A percentile compares a stretch with the other conserved stretches of the same genome.
Conservation (phyloP, 2,113 vertebrate genomes). For the Lichenostomus cassidix region DNA sequence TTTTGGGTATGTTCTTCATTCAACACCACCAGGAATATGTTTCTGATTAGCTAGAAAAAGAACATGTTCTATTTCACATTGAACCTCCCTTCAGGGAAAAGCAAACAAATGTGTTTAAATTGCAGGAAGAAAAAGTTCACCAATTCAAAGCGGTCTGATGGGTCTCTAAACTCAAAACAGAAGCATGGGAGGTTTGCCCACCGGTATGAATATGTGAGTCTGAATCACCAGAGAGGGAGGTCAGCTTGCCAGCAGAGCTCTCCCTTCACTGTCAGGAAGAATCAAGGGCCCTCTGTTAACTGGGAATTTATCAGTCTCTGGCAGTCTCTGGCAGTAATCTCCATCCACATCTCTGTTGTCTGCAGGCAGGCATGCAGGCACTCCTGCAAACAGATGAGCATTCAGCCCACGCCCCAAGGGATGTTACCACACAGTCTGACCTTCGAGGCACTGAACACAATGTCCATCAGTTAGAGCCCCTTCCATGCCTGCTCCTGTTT, state of each 20-base stretch:
- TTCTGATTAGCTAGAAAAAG: constrained; percentile 9
- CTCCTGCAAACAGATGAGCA: background rate
- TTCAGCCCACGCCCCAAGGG: background rate
- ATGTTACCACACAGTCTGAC: background rate
- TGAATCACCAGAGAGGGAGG: background rate
- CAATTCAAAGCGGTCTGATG: background rate
- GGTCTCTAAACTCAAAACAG: constrained; percentile 47
- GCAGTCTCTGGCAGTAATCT: background rate
- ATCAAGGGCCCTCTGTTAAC: background rate
- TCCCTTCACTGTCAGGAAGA: background rate
- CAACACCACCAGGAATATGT: background rate
- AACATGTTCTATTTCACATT: background rate
- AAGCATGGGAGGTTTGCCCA: constrained; percentile 34
- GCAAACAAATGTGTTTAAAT: background rate
- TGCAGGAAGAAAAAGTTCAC: constrained; percentile 11
- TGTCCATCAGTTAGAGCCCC: background rate
- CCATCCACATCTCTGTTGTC: background rate
- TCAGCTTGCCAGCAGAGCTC: background rate
- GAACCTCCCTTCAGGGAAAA: constrained; percentile 28
- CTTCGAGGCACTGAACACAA: background rate
- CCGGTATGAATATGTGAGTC: background rate
- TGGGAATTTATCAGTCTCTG: background rate
- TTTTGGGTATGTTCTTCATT: background rate
- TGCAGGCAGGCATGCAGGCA: background rate
- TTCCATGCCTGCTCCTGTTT: background rate